Base-by-base conservation (phyloP, 2,888 invertebrate genomes). In the Diadromus collaris region DNA sequence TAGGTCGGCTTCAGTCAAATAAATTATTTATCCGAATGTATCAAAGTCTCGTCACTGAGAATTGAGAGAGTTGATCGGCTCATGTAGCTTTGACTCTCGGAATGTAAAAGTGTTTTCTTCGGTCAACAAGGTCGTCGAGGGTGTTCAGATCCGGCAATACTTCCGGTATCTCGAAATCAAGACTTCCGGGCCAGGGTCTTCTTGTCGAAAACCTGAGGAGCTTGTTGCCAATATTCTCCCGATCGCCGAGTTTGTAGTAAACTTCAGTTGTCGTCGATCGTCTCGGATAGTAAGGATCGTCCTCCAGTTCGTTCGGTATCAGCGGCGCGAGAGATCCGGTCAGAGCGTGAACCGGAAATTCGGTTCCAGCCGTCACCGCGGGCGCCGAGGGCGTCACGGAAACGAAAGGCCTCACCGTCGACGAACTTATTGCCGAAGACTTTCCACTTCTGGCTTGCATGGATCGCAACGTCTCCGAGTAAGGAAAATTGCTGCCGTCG, bases 201-300 rank as follows among this genome's bases (percentile, higher is more conserved):
- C 76, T 76, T 1, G 83, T 82, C 6, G 84, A 78, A 19, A 80
- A 79, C 51, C 80, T 80, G 7, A 64, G 67, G 2, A 69, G 65
- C 0, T 81, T 72, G 60, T 78, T 83, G 4, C 54, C 73, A 2
- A 13, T 34, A 19, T 82, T 82, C 10, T 80, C 65, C 6, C 73
- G 65, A 2, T 84, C 74, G 1, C 69, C 81, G 0, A 86, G 84
- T 1, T 87, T 88, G 63, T 88, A 89, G 61, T 89, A 88, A 9
- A 83, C 74, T 74, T 90, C 88, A 6, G 89, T 89, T 1, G 87
- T 86, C 0, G 85, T 85, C 1, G 86, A 80, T 4, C 75, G 34
- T 63, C 74, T 83, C 0, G 89, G 89, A 74, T 90, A 90, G 71
- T 90, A 90, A 0, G 89, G 90, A 82, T 90, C 90, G 16, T 86